phyloP scores from a whole-genome alignment of 2,888 invertebrate genomes.

The Agriopis leucophaearia region DNA sequence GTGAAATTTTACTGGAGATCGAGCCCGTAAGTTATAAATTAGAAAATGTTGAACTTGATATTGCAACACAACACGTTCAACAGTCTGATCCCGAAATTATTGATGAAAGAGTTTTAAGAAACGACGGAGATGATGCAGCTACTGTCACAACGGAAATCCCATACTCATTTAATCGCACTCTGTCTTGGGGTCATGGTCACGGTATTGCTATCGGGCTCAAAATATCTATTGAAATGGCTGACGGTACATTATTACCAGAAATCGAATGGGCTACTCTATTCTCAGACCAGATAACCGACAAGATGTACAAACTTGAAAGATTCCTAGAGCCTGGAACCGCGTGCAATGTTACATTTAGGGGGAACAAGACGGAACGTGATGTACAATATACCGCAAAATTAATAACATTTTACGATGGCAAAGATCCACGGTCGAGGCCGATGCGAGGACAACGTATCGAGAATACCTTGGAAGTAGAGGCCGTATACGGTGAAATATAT shows the following conservation, averaged over 20 bases:
- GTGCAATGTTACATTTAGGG: slow-evolving; percentile 92
- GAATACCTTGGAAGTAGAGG: slow-evolving; percentile 89
- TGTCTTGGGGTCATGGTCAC: slow-evolving; percentile 93
- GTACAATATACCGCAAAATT: slow-evolving; percentile 91
- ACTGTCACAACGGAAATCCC: slow-evolving; percentile 91
- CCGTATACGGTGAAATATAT: slow-evolving; percentile 92
- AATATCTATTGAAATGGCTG: slow-evolving; percentile 87
- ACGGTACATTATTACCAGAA: slow-evolving; percentile 85
- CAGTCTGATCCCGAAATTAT: slow-evolving; percentile 82
- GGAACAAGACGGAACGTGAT: slow-evolving; percentile 91
- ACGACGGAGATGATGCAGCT: slow-evolving; percentile 85
- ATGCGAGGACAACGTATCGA: slow-evolving; percentile 89
- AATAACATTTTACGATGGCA: slow-evolving; percentile 89
- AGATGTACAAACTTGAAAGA: slow-evolving; percentile 87
- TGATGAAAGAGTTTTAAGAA: slow-evolving; percentile 82
- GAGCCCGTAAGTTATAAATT: slow-evolving; percentile 93
- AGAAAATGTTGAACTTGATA: slow-evolving; percentile 88
- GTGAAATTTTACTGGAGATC: slow-evolving; percentile 92
- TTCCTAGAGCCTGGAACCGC: slow-evolving; percentile 92
- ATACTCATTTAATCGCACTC: slow-evolving; percentile 89
- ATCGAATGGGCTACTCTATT: slow-evolving; percentile 90
- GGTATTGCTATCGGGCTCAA: slow-evolving; percentile 90
- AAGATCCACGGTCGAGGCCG: slow-evolving; percentile 84
- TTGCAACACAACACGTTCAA: slow-evolving; percentile 80
- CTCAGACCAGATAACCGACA: slow-evolving; percentile 81